These are phyloP conservation scores for Drosophila nr. perissopoda DNA, from an alignment of 2,888 invertebrate genomes.

Conservation along the genomic window DNA sequence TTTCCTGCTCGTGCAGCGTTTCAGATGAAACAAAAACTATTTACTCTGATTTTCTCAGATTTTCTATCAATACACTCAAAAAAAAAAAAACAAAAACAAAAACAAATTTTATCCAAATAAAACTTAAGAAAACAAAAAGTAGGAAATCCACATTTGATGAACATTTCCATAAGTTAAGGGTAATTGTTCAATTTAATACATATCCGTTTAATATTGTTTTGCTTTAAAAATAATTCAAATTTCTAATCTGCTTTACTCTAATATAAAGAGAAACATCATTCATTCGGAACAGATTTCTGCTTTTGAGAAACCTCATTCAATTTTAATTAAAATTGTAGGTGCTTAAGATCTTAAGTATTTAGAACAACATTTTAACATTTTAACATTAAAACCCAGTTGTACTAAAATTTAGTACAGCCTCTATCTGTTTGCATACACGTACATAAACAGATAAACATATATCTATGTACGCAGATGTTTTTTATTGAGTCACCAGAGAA, in stretches of 20 bases:
- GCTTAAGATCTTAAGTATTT: neutral
- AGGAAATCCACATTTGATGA: neutral
- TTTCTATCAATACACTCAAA: neutral
- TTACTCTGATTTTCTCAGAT: slow-evolving; percentile 7
- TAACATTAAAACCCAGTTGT: neutral
- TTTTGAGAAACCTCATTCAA: neutral
- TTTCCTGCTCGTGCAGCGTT: slow-evolving; percentile 9
- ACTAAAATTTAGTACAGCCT: neutral
- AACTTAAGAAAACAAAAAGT: neutral
- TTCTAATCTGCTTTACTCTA: neutral
- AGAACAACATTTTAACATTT: neutral
- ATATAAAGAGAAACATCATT: too few species aligned
- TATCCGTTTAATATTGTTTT: neutral
- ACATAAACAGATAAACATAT: neutral
- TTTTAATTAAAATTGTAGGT: neutral
- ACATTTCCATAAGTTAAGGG: neutral
- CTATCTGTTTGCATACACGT: neutral
- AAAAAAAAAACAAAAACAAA: neutral
- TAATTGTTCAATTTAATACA: neutral
- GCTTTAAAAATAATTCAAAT: too few species aligned
- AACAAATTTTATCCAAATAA: neutral
- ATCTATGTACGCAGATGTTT: neutral
- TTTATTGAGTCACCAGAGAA: neutral
- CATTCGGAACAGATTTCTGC: neutral
- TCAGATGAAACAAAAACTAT: slow-evolving; percentile 18